Conservation (phyloP, 2,113 vertebrate species). For the Scortum barcoo region DNA sequence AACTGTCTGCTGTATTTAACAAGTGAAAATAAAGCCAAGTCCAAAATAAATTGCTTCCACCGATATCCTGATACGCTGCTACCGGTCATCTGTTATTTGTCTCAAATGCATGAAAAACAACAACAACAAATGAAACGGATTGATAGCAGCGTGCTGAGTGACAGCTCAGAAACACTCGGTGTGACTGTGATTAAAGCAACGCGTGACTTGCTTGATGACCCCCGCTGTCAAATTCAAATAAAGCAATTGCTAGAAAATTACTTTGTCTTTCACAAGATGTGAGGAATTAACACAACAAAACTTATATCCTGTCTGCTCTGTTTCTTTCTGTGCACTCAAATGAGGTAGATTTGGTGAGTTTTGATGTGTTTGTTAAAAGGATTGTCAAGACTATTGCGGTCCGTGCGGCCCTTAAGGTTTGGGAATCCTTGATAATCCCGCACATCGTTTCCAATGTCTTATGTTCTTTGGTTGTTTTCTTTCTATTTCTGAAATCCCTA, state of each 20-base stretch:
- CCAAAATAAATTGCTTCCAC: slow-evolving; percentile 52
- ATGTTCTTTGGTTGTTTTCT: background rate
- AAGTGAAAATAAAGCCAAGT: slow-evolving; percentile 39
- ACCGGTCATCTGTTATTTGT: slow-evolving; percentile 26
- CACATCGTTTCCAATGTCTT: background rate
- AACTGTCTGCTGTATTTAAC: slow-evolving; percentile 47
- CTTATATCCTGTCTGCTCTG: background rate
- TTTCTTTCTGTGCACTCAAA: background rate
- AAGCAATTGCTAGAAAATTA: background rate
- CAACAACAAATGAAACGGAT: background rate
- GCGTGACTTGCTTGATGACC: slow-evolving; percentile 10
- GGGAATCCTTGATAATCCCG: background rate
- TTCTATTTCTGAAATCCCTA: background rate
- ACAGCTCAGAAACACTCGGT: slow-evolving; percentile 3
- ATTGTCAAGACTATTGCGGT: no score
- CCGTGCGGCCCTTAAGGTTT: background rate
- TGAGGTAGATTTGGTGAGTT: background rate
- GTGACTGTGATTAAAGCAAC: slow-evolving; percentile 9
- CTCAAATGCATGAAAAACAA: slow-evolving; percentile 6
- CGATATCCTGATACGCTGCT: background rate
- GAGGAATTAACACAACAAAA: background rate
- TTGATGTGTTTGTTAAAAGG: background rate
- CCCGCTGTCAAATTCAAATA: slow-evolving; percentile 2
- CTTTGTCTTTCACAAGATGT: background rate
- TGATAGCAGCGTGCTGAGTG: slow-evolving; percentile 17